These are phyloP conservation scores for Cherax quadricarinatus DNA, from an alignment of 1,140 invertebrate genomes.

Conservation along the genomic window DNA sequence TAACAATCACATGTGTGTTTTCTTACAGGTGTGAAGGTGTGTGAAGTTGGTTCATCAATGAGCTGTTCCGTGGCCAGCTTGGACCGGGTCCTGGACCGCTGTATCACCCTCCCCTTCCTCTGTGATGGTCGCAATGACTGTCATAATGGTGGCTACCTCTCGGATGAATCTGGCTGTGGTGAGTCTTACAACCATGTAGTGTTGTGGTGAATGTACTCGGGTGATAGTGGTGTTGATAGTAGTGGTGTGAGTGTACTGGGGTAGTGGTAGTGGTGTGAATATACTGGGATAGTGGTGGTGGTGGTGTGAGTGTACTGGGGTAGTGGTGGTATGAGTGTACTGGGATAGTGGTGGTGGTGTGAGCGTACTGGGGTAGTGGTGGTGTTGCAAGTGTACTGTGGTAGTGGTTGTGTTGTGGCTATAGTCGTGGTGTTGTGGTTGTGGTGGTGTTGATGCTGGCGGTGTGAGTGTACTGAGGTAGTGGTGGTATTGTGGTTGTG, in stretches of 20 bases:
- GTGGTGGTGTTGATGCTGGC: too few species aligned
- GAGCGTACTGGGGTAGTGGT: too few species aligned
- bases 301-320: too few species aligned
- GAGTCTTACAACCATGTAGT: not conserved
- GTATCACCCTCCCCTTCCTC: not conserved
- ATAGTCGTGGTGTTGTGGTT: too few species aligned
- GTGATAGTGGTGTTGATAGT: not conserved
- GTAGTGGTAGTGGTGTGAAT: not conserved
- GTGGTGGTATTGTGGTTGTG: too few species aligned
- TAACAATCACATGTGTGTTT: too few species aligned
- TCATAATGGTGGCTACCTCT: conserved; percentile 24
- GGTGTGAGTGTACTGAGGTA: too few species aligned
- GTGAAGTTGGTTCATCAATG: not conserved
- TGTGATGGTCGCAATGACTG: conserved; percentile 29
- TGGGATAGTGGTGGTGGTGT: too few species aligned
- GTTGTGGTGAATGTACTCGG: not conserved
- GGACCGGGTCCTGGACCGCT: not conserved
- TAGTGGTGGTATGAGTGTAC: too few species aligned
- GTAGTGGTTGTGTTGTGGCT: too few species aligned
- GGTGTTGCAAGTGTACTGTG: too few species aligned
- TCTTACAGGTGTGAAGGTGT: conserved; percentile 17
- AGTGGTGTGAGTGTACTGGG: too few species aligned
- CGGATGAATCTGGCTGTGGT: conserved; percentile 32
- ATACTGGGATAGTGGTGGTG: not conserved
- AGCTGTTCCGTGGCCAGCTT: conserved; percentile 19